phyloP scores from a whole-genome alignment of 2,888 invertebrate species.

The Vannuccia rotundouncinata region DNA sequence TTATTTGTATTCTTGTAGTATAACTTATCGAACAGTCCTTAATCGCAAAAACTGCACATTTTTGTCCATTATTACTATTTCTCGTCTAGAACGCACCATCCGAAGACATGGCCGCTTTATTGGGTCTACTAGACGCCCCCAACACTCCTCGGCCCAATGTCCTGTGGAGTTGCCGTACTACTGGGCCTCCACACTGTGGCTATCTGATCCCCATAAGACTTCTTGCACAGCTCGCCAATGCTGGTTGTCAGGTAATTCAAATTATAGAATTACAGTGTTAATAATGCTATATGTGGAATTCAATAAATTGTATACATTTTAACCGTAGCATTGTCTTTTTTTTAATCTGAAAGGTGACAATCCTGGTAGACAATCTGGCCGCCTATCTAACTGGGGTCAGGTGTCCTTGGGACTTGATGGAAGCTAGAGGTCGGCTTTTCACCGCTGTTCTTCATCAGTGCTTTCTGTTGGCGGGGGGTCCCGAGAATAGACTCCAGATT shows the following conservation, averaged over 20 bases:
- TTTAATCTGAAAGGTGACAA: constrained; percentile 69
- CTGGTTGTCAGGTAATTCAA: constrained; percentile 70
- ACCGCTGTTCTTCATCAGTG: constrained; percentile 58
- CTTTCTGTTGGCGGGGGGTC: background rate
- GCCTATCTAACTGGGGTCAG: constrained; percentile 98
- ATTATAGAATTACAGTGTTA: no score
- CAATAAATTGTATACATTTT: no score
- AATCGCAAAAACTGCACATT: no score
- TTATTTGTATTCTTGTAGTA: background rate
- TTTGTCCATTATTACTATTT: no score
- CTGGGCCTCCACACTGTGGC: constrained; percentile 93
- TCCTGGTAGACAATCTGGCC: constrained; percentile 93
- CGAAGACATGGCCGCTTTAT: background rate
- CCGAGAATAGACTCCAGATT: constrained; percentile 63
- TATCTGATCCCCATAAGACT: constrained; percentile 98
- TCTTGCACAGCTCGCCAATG: constrained; percentile 88
- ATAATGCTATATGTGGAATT: no score
- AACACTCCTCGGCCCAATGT: constrained; percentile 63
- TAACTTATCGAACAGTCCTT: no score
- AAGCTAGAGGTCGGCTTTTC: constrained; percentile 83
- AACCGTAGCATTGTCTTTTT: no score
- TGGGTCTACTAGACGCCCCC: background rate
- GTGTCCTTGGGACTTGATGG: constrained; percentile 90
- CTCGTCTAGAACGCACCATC: background rate
- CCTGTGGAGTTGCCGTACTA: constrained; percentile 79